phyloP scores from a whole-genome alignment of 2,888 invertebrate species.

The Callimorpha dominula region DNA sequence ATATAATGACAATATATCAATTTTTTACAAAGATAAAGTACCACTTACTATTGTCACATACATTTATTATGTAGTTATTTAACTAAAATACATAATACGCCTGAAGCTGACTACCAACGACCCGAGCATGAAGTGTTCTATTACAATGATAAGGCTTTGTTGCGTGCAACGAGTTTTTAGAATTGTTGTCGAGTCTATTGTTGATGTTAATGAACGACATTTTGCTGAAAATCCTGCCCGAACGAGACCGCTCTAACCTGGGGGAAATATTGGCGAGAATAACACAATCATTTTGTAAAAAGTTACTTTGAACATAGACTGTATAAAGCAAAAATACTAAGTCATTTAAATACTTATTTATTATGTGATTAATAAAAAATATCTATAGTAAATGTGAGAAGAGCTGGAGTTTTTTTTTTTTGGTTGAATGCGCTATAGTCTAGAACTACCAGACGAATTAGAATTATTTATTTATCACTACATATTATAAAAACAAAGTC shows the following conservation, averaged over 20 bases:
- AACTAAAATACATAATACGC: constrained; percentile 23
- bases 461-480: no score
- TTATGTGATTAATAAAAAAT: no score
- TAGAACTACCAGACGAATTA: no score
- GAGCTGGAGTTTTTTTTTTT: no score
- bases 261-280: background rate
- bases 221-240: constrained; percentile 65
- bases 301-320: no score
- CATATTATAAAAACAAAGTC: no score
- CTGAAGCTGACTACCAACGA: constrained; percentile 40
- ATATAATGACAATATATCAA: no score
- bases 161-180: constrained; percentile 70
- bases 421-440: no score
- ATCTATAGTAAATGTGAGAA: no score
- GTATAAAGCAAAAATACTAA: no score
- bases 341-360: no score
- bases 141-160: constrained; percentile 65
- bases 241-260: constrained; percentile 62
- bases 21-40: constrained; percentile 1
- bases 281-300: no score
- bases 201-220: constrained; percentile 71
- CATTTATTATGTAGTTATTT: background rate
- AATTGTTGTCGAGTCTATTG: constrained; percentile 77
- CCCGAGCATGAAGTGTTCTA: constrained; percentile 52
- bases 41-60: constrained; percentile 15